Evolutionary conservation across 2,797 vertebrate genomes (phyloP), one percentile per base, ranked within the genome.

Genomic region (Pteropus rufus): DNA sequence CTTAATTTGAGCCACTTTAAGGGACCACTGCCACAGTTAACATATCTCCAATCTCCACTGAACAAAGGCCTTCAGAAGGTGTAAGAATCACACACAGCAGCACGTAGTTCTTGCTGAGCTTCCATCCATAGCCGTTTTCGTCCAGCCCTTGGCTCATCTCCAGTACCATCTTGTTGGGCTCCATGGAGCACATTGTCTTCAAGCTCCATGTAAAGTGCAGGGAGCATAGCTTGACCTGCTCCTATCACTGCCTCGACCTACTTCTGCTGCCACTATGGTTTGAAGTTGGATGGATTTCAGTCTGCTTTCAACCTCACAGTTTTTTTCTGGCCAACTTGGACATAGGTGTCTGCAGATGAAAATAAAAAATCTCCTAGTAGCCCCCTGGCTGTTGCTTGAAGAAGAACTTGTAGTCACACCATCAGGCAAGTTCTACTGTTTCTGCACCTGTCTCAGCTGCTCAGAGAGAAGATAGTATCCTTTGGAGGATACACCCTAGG

Each of bases 61-160:
- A n/a, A 15, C 0, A 12, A 31, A n/a, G n/a, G 46, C 12, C 36
- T 34, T 26, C 5, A 14, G 23, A 44, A 36, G 23, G n/a, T 49
- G 21, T 26, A 18, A 9, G 0, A 1, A 4, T n/a, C 23, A 18
- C 3, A 0, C 21, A 10, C 5, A 7, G 80, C 24, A 34, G 60
- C 14, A 1, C 6, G 23, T 36, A 2, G 31, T 49, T 18, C 65
- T 19, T 44, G 54, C 69, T 62, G 21, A 34, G 41, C 23, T 9
- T 41, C n/a, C 10, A 41, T 46, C 41, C 23, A 36, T 16, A 12
- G 41, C 56, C 64, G 2, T 49, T 36, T 62, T 12, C 4, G 2
- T 36, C 8, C 24, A 69, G 44, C 41, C 9, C 29, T 31, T 1
- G 80, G 41, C 80, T 46, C 44, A 15, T 31, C 80, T 73, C 29